A percentile compares a stretch with the other conserved stretches of the same genome.
These are phyloP conservation scores for Cotesia vestalis DNA, from an alignment of 1,140 invertebrate species.

Conservation along the genomic window DNA sequence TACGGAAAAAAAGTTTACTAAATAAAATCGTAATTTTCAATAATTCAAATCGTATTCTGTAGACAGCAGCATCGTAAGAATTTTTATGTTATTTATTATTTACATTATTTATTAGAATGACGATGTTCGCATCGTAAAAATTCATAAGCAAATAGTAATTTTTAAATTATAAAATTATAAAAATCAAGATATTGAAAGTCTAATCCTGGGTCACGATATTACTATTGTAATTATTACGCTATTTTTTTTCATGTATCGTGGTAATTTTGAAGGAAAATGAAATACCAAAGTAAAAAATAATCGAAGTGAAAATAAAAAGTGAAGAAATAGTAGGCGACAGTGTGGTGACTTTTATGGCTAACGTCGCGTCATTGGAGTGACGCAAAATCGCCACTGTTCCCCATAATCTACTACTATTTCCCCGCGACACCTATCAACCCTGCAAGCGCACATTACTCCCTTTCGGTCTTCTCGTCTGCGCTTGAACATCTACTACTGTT, in stretches of 20 bases:
- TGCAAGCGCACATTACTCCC: slow-evolving; percentile 39
- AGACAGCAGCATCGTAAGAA: too few species aligned
- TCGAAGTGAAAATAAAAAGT: slow-evolving; percentile 43
- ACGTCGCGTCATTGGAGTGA: slow-evolving; percentile 54
- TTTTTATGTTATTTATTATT: too few species aligned
- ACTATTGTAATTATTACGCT: too few species aligned
- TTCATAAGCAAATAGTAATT: too few species aligned
- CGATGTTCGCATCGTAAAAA: too few species aligned
- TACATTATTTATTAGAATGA: too few species aligned
- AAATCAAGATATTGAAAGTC: too few species aligned
- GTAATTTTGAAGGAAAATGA: neutral
- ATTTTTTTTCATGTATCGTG: neutral
- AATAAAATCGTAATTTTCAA: too few species aligned
- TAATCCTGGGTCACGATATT: too few species aligned
- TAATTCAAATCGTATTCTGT: too few species aligned
- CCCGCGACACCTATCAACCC: slow-evolving; percentile 45
- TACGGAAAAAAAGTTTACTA: too few species aligned
- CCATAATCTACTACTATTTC: neutral
- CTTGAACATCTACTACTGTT: slow-evolving; percentile 46
- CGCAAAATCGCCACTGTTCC: slow-evolving; percentile 43
- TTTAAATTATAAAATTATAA: too few species aligned
- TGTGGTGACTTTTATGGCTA: slow-evolving; percentile 56
- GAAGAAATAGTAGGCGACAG: slow-evolving; percentile 39
- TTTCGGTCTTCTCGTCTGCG: slow-evolving; percentile 49
- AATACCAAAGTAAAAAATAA: slow-evolving; percentile 30